phyloP scores from a whole-genome alignment of 30 jellyfish, hydroid and myxozoan species.

The Rhopilema esculentum region DNA sequence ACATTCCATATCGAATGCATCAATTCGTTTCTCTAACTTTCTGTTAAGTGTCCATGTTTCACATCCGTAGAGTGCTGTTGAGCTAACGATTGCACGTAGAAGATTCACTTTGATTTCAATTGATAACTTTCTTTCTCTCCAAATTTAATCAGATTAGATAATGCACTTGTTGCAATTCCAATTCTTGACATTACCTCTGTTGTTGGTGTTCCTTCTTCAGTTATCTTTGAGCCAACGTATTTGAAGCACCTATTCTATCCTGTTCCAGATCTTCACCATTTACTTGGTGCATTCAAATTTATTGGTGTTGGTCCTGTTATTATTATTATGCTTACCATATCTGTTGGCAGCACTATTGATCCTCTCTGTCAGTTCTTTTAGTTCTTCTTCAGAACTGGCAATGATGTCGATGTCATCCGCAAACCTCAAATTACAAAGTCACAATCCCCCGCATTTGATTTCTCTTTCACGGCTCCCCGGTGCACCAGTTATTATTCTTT shows the following conservation, averaged over 20 bases:
- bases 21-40: background rate
- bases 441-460: background rate
- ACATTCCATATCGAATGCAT: constrained; percentile 2
- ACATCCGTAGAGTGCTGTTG: constrained; percentile 5
- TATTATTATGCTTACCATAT: background rate
- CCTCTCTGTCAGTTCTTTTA: constrained; percentile 15
- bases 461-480: background rate
- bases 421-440: background rate
- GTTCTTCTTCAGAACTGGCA: constrained; percentile 13
- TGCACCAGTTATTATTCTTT: too few species aligned
- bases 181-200: background rate
- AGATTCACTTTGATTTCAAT: background rate
- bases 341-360: background rate
- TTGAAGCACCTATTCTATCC: background rate
- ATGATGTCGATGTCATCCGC: constrained; percentile 25
- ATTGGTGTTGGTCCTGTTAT: background rate
- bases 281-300: background rate
- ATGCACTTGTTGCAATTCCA: constrained; percentile 6
- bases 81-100: constrained; percentile 6
- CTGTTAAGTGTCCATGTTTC: constrained; percentile 8
- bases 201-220: background rate
- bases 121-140: background rate
- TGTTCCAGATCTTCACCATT: background rate
- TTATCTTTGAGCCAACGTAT: background rate
- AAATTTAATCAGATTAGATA: background rate